Evolutionary conservation across 2,113 vertebrate genomes (phyloP).

Genomic region (Protobothrops flavoviridis): DNA sequence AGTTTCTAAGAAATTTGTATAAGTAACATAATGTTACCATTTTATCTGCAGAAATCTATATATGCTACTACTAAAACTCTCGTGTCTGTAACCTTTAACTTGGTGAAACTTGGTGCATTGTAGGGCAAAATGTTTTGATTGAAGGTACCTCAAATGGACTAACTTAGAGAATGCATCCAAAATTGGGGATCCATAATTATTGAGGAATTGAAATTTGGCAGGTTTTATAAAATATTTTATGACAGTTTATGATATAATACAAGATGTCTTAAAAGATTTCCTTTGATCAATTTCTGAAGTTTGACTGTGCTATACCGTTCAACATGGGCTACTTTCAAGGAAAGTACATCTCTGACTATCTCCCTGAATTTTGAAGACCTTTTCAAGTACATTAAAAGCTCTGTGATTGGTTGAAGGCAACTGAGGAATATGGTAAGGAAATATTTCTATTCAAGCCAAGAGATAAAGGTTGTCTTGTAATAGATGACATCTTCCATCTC

Average conservation of each 20-base stretch:
- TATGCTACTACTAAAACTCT: not conserved
- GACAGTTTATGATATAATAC: not conserved
- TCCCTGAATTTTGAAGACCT: not conserved
- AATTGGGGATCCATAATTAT: not conserved
- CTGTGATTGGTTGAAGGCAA: not conserved
- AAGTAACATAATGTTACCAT: not conserved
- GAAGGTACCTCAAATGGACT: not conserved
- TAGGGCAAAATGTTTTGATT: not conserved
- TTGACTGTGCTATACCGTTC: not conserved
- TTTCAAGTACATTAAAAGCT: not conserved
- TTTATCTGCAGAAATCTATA: not conserved
- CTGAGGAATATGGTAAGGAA: not conserved
- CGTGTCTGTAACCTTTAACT: not conserved
- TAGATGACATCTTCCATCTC: not conserved
- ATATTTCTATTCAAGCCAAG: not conserved
- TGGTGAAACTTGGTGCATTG: not conserved
- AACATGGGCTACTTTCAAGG: not conserved
- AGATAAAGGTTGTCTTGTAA: not conserved
- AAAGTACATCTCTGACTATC: not conserved
- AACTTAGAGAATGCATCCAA: not conserved
- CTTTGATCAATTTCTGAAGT: not conserved
- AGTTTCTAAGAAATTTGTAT: not conserved
- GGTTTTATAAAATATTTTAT: not conserved
- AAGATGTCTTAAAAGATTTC: not conserved
- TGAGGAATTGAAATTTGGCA: not conserved